Evolutionary conservation across 2,888 invertebrate species (phyloP), one percentile per base, ranked within the genome.

Genomic region (Camptogramma bilineatum): DNA sequence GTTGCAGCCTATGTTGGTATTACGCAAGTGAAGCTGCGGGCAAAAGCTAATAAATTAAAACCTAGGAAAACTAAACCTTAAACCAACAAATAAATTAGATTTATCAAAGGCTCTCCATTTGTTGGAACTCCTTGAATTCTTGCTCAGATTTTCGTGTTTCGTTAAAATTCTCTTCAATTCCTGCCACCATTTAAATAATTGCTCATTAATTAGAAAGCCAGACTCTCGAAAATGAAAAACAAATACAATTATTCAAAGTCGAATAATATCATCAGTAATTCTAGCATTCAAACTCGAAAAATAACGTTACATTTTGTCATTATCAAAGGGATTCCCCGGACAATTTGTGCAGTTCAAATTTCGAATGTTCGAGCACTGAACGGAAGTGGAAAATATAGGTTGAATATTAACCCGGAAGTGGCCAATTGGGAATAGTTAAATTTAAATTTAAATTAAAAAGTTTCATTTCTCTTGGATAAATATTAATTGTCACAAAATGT

Each of bases 141-240:
- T 28, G 28, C 28, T 28, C 2, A 7, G 28, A 28, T 28, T 28
- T 34, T 34, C 34, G 2, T 13, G 34, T 13, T 13, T 53, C n/a
- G 17, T 17, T 17, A 44, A 7, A 44, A 44, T 17, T 44, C 44
- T 16, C 44, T 0, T 44, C 16, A 17, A 17, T 17, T 44, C 17
- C 3, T 39, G n/a, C 2, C 1, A 39, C 39, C 16, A 17, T 17
- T 44, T 7, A 17, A 44, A 17, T 44, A 17, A 39, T 39, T 44
- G 17, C 17, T 8, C 16, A 17, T 16, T 44, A 44, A 44, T 44
- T 28, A 52, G 39, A 52, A 52, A 52, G 18, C 17, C 19, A 39
- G 39, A 39, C 39, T 13, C 52, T 13, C 28, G 18, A 34, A 39
- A 52, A 39, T 52, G 34, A n/a, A 52, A 52, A 52, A 52, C 19